These are phyloP conservation scores for Idaea aversata DNA, from an alignment of 2,888 invertebrate genomes.

Conservation along the genomic window DNA sequence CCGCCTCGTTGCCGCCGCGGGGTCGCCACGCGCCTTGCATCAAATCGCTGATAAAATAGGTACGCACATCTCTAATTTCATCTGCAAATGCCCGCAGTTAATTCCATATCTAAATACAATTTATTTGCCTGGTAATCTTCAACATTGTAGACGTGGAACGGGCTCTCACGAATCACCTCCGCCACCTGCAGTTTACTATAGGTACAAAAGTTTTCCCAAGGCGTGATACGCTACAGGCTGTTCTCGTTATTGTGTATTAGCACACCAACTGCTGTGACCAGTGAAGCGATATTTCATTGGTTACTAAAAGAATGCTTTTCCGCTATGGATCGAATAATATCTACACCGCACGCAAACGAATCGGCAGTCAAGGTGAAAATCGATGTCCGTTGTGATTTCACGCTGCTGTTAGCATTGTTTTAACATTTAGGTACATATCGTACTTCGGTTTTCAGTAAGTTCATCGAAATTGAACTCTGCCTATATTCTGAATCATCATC, in stretches of 20 bases:
- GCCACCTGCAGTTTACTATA: slow-evolving; percentile 19
- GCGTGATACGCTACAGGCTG: slow-evolving; percentile 21
- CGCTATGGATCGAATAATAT: slow-evolving; percentile 52
- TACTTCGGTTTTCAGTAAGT: background rate
- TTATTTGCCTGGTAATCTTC: slow-evolving; percentile 10
- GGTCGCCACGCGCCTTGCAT: slow-evolving; percentile 61
- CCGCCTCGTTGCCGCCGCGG: slow-evolving; percentile 52
- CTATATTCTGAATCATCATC: too few species aligned
- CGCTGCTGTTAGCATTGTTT: slow-evolving; percentile 43
- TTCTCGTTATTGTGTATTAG: slow-evolving; percentile 27
- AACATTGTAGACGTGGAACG: background rate
- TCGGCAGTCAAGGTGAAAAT: slow-evolving; percentile 68
- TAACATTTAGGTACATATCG: background rate
- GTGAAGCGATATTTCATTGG: slow-evolving; percentile 42
- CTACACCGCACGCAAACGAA: slow-evolving; percentile 51
- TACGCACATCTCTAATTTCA: slow-evolving; percentile 64
- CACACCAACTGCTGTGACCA: slow-evolving; percentile 41
- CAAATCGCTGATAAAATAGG: slow-evolving; percentile 65
- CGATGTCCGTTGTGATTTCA: slow-evolving; percentile 62
- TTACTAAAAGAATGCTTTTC: slow-evolving; percentile 43
- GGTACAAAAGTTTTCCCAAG: slow-evolving; percentile 15
- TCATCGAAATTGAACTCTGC: background rate
- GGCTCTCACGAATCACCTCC: slow-evolving; percentile 21
- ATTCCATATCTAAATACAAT: slow-evolving; percentile 21
- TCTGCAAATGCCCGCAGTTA: slow-evolving; percentile 43